phyloP scores from a whole-genome alignment of 2,113 vertebrate species.

The Eolophus roseicapilla region DNA sequence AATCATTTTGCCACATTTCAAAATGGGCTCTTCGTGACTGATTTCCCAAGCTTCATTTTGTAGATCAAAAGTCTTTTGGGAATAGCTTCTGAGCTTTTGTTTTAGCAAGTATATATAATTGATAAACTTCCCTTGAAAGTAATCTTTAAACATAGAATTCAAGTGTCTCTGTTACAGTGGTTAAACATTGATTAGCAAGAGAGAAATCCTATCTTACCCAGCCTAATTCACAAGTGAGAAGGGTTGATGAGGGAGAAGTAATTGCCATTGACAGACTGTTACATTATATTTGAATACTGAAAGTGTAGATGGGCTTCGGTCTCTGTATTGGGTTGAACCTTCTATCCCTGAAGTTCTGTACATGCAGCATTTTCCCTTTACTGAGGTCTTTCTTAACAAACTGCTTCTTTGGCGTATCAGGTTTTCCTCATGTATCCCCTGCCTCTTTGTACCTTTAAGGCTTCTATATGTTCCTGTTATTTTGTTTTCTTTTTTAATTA shows the following conservation, averaged over 20 bases:
- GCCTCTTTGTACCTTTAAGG: not conserved
- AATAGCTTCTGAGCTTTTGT: not conserved
- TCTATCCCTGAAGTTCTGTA: not conserved
- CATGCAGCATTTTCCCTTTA: not conserved
- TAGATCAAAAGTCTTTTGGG: not conserved
- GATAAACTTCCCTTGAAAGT: not conserved
- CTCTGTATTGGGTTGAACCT: not conserved
- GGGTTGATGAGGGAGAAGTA: not conserved
- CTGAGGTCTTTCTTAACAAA: not conserved
- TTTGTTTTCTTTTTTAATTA: not conserved
- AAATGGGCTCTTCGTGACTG: not conserved
- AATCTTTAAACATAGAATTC: conserved; percentile 2
- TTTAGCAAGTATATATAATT: not conserved
- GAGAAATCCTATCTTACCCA: not conserved
- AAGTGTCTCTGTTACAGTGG: not conserved
- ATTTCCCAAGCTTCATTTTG: not conserved
- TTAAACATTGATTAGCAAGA: not conserved
- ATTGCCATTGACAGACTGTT: not conserved
- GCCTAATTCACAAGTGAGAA: not conserved
- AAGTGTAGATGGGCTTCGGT: not conserved
- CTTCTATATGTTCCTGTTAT: not conserved
- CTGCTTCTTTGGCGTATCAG: not conserved
- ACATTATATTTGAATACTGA: not conserved
- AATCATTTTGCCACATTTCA: not conserved
- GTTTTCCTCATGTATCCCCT: not conserved